Conservation (phyloP, 2,113 vertebrate genomes). For the Fregata magnificens region DNA sequence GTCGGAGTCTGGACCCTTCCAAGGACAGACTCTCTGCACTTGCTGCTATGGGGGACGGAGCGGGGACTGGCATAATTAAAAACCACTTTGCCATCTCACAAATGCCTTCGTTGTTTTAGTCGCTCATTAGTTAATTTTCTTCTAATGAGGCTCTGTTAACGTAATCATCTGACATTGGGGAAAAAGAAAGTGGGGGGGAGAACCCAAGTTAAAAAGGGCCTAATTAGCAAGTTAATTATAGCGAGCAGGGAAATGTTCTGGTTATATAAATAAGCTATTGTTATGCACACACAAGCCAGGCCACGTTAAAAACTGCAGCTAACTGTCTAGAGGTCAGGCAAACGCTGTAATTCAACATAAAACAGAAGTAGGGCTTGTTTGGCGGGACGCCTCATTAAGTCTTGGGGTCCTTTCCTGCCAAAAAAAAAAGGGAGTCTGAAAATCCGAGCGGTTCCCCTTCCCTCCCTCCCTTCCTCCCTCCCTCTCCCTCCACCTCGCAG, state of each 20-base stretch:
- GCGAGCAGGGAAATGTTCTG: constrained; percentile 23
- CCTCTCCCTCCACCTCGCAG: not conserved
- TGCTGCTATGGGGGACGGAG: not conserved
- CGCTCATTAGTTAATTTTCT: constrained; percentile 72
- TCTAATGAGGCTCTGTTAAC: constrained; percentile 60
- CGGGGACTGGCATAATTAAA: not conserved
- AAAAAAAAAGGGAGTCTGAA: not conserved
- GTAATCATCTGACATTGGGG: constrained; percentile 57
- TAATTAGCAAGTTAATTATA: constrained; percentile 81
- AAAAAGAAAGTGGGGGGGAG: not conserved
- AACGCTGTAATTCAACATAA: not conserved
- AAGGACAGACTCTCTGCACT: not conserved
- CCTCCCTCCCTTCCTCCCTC: not conserved
- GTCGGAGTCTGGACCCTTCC: not conserved
- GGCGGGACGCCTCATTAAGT: constrained; percentile 47
- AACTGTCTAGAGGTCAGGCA: constrained; percentile 44
- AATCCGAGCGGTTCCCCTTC: not conserved
- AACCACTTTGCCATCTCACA: not conserved
- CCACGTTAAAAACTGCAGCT: not conserved
- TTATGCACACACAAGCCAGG: constrained; percentile 32
- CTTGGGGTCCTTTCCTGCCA: not conserved
- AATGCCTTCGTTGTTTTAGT: constrained; percentile 52
- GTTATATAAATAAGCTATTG: constrained; percentile 73
- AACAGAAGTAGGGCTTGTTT: constrained; percentile 32
- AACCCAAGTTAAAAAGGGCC: constrained; percentile 52